Conservation (phyloP, 1,140 invertebrate species). For the Macrocentrus cingulum region DNA sequence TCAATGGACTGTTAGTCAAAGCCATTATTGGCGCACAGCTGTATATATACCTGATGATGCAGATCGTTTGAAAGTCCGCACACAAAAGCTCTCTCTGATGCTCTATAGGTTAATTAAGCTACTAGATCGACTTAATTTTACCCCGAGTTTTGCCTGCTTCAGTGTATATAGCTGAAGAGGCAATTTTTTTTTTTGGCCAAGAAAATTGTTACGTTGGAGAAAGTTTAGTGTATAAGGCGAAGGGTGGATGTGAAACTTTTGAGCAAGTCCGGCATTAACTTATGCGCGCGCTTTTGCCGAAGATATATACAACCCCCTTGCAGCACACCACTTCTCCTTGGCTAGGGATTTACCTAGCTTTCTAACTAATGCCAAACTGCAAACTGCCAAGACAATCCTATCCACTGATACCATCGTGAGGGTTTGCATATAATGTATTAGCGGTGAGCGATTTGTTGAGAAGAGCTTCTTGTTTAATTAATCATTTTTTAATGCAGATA, state of each 20-base stretch:
- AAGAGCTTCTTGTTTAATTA: too few species aligned
- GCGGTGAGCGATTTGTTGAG: too few species aligned
- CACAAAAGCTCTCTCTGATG: background rate
- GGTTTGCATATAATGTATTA: background rate
- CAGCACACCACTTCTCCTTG: background rate
- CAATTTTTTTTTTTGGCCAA: background rate
- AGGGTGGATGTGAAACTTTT: constrained; percentile 19
- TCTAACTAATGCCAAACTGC: constrained; percentile 12
- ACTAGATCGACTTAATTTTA: constrained; percentile 3
- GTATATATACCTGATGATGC: too few species aligned
- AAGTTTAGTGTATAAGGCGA: constrained; percentile 14
- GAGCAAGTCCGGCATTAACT: constrained; percentile 19
- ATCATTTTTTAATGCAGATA: too few species aligned
- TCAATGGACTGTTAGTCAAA: too few species aligned
- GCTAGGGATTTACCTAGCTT: constrained; percentile 8
- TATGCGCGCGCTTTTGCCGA: constrained; percentile 19
- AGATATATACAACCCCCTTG: constrained; percentile 10
- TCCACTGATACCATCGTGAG: background rate
- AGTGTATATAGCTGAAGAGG: background rate
- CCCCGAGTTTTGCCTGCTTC: background rate
- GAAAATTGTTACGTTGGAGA: constrained; percentile 19
- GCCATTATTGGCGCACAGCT: too few species aligned
- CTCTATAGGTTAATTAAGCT: constrained; percentile 2
- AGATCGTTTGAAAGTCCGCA: too few species aligned
- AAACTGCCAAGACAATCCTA: constrained; percentile 12